Evolutionary conservation across 1,140 invertebrate species (phyloP).

Genomic region (Oryctes rhinoceros): DNA sequence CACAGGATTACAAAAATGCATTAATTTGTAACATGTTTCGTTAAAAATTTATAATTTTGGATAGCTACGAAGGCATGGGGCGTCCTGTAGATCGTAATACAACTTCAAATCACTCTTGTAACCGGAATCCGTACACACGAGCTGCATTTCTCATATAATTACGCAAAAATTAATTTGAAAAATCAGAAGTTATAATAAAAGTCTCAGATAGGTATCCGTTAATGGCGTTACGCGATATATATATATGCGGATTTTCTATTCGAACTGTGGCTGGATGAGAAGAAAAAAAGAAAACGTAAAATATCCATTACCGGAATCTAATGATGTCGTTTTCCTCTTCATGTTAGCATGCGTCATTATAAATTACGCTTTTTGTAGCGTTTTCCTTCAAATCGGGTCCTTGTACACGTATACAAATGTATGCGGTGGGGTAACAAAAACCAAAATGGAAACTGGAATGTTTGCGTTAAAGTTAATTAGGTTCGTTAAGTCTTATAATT

Average conservation of each 20-base stretch:
- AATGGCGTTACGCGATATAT: not conserved
- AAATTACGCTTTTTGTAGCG: constrained; percentile 19
- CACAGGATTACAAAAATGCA: too few relatives aligned
- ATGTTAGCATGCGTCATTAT: constrained; percentile 30
- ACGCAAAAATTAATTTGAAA: not conserved
- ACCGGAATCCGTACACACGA: too few relatives aligned
- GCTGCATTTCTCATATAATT: not conserved
- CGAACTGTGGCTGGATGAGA: not conserved
- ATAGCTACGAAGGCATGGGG: too few relatives aligned
- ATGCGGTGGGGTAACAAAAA: constrained; percentile 1
- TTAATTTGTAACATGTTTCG: too few relatives aligned
- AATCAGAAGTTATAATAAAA: not conserved
- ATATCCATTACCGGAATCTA: constrained; percentile 31
- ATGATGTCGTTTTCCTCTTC: constrained; percentile 35
- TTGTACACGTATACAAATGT: not conserved
- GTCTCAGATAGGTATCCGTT: not conserved
- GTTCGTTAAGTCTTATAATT: constrained; percentile 33
- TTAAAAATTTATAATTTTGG: too few relatives aligned
- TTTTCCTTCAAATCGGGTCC: not conserved
- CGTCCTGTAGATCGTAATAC: too few relatives aligned
- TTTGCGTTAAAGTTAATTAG: constrained; percentile 31
- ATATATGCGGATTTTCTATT: not conserved
- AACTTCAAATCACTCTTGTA: too few relatives aligned
- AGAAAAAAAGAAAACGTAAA: constrained; percentile 3
- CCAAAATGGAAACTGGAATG: not conserved